These are phyloP conservation scores for Drosophila austrosaltans DNA, from an alignment of 2,888 invertebrate genomes.

Conservation along the genomic window DNA sequence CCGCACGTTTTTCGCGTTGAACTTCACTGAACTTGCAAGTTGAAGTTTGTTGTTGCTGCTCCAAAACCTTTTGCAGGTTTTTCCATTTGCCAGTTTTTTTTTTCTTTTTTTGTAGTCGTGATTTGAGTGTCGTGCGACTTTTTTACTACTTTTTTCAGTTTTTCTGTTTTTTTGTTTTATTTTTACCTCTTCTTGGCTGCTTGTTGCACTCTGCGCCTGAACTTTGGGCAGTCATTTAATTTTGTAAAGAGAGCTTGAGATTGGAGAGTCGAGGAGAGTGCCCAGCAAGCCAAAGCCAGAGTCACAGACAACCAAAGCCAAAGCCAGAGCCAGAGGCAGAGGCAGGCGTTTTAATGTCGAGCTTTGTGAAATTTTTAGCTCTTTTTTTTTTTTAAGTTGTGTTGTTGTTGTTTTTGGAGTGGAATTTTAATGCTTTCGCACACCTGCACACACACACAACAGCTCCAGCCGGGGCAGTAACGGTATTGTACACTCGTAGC, in stretches of 20 bases:
- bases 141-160: slow-evolving; percentile 50
- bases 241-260: slow-evolving; percentile 50
- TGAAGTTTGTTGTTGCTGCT: slow-evolving; percentile 38
- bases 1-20: slow-evolving; percentile 79
- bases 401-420: slow-evolving; percentile 60
- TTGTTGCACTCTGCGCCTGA: slow-evolving; percentile 62
- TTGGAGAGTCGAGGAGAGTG: slow-evolving; percentile 1
- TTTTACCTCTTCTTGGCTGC: slow-evolving; percentile 30
- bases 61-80: slow-evolving; percentile 67
- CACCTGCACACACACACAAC: slow-evolving; percentile 64
- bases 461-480: slow-evolving; percentile 27
- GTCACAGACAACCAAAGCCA: not conserved
- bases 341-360: slow-evolving; percentile 52
- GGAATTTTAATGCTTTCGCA: slow-evolving; percentile 79
- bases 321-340: slow-evolving; percentile 10
- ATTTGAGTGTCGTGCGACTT: slow-evolving; percentile 78
- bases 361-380: slow-evolving; percentile 43
- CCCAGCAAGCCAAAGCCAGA: slow-evolving; percentile 5
- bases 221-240: slow-evolving; percentile 76
- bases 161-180: not conserved
- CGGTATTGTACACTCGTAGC: slow-evolving; percentile 61
- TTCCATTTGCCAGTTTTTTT: slow-evolving; percentile 30
- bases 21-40: slow-evolving; percentile 77
- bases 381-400: slow-evolving; percentile 45
- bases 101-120: slow-evolving; percentile 54